Percentiles rank a stretch among this genome's conserved stretches.
phyloP scores from a whole-genome alignment of 64 coral and sea anemone genomes.

The Acropora yongei region DNA sequence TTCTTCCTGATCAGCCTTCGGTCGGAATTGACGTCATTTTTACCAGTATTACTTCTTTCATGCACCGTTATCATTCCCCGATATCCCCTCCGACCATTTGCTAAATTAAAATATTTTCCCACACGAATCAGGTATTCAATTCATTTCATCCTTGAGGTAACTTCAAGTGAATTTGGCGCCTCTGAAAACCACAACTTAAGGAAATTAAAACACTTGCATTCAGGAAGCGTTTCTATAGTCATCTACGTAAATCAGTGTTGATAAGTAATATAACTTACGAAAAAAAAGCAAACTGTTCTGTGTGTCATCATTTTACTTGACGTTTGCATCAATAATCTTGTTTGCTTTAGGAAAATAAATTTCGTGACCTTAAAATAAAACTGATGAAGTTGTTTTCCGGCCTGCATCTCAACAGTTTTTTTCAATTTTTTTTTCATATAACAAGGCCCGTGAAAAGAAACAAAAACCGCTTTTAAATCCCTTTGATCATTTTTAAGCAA shows the following conservation, averaged over 20 bases:
- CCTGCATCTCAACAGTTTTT: no score
- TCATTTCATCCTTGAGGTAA: slow-evolving; percentile 13
- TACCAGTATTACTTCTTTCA: neutral
- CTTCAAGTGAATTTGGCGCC: neutral
- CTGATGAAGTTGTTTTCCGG: no score
- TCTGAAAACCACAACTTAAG: neutral
- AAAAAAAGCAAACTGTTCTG: neutral
- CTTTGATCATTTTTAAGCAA: no score
- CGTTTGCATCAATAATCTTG: no score
- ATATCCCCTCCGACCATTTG: neutral
- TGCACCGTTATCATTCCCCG: neutral
- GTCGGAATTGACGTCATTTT: neutral
- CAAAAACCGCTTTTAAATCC: no score
- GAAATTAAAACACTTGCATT: neutral
- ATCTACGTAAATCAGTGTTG: neutral
- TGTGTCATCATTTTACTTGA: neutral
- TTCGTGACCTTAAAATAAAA: no score
- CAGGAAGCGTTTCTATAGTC: neutral
- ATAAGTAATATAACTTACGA: neutral
- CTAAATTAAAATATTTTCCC: slow-evolving; percentile 17
- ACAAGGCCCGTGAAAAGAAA: no score
- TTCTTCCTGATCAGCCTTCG: neutral
- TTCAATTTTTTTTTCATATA: no score
- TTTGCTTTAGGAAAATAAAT: no score
- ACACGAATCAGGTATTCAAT: slow-evolving; percentile 13